Percentiles rank a stretch among this genome's conserved stretches.
phyloP scores from a whole-genome alignment of 2,113 vertebrate genomes.

The Dipodomys spectabilis region DNA sequence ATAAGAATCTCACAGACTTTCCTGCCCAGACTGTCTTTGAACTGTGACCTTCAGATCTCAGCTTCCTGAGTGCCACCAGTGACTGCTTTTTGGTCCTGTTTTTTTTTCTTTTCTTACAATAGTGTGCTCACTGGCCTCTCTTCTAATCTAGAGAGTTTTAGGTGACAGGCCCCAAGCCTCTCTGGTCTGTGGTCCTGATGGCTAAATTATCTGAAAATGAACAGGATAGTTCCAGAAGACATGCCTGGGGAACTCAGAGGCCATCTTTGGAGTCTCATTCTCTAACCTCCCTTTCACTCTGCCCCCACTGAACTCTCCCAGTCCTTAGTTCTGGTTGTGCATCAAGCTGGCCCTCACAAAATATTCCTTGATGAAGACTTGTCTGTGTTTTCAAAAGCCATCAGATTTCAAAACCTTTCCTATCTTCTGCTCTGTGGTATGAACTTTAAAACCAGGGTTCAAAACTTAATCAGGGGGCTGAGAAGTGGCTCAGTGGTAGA shows the following conservation, averaged over 20 bases:
- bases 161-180: background rate
- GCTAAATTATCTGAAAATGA: background rate
- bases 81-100: background rate
- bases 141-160: background rate
- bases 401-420: background rate
- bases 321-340: background rate
- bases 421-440: background rate
- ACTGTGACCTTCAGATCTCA: too few species aligned
- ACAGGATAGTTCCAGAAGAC: background rate
- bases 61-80: too few species aligned
- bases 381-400: conserved; percentile 10
- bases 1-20: too few species aligned
- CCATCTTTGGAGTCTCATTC: background rate
- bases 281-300: background rate
- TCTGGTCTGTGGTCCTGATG: background rate
- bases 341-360: background rate
- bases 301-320: background rate
- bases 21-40: too few species aligned
- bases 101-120: background rate
- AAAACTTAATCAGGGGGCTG: conserved; percentile 3
- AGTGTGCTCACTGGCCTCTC: background rate
- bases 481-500: too few species aligned
- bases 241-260: background rate
- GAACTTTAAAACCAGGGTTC: conserved; percentile 20
- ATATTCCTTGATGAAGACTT: background rate